Percentiles rank a stretch among this genome's conserved stretches.
phyloP scores from a whole-genome alignment of 64 coral and sea anemone species.

The Actinia equina region DNA sequence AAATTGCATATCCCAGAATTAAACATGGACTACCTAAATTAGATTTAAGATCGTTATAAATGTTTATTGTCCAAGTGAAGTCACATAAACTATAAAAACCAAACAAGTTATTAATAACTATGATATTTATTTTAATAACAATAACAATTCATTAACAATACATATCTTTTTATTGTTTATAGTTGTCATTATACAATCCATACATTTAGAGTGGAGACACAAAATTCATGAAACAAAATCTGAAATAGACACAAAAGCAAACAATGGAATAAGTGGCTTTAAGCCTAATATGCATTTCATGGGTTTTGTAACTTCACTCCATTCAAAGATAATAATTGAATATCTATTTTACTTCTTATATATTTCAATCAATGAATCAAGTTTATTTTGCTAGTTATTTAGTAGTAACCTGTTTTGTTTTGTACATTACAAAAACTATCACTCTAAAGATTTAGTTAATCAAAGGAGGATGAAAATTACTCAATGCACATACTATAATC shows the following conservation, averaged over 20 bases:
- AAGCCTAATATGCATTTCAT: too few species aligned
- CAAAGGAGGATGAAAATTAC: conserved; percentile 58
- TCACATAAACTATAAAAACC: background rate
- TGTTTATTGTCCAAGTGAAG: background rate
- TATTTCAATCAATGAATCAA: background rate
- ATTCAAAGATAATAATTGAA: too few species aligned
- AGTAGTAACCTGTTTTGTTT: background rate
- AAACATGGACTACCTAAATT: background rate
- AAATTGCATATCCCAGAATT: conserved; percentile 9
- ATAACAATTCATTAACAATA: too few species aligned
- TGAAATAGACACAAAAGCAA: too few species aligned
- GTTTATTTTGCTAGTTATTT: background rate
- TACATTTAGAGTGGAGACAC: too few species aligned
- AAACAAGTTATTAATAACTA: background rate
- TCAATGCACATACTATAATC: conserved; percentile 33
- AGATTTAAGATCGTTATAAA: conserved; percentile 5
- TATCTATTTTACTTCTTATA: background rate
- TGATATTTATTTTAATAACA: too few species aligned
- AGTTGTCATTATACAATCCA: too few species aligned
- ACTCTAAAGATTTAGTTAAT: conserved; percentile 15
- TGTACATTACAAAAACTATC: background rate
- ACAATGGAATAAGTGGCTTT: too few species aligned
- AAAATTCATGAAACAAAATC: too few species aligned
- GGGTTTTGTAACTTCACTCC: too few species aligned
- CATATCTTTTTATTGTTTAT: too few species aligned